These are phyloP conservation scores for Pyrrhosoma nymphula DNA, from an alignment of 2,888 invertebrate species.

Conservation along the genomic window DNA sequence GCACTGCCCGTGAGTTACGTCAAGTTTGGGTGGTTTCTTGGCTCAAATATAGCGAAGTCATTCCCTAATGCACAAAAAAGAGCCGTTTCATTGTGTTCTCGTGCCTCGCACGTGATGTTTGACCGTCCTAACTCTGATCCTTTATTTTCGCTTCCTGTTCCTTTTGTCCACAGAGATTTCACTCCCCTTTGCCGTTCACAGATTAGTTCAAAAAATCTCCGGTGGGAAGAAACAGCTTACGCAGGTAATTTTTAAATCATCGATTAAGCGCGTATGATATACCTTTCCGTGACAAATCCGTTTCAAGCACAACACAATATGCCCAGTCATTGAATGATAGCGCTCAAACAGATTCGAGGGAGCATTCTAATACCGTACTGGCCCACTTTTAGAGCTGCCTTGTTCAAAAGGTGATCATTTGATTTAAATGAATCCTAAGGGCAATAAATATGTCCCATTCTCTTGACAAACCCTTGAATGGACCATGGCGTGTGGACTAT, in stretches of 20 bases:
- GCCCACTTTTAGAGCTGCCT: background rate
- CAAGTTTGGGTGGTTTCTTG: background rate
- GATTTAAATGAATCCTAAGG: background rate
- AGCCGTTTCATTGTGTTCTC: background rate
- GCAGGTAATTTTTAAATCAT: background rate
- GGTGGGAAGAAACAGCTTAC: background rate
- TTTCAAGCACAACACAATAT: background rate
- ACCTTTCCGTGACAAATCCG: background rate
- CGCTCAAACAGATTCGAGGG: background rate
- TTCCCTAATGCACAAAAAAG: slow-evolving; percentile 1
- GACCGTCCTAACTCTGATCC: background rate
- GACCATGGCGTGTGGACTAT: background rate
- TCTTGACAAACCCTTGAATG: background rate
- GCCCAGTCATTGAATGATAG: background rate
- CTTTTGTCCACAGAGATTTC: background rate
- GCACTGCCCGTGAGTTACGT: background rate
- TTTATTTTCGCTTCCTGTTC: background rate
- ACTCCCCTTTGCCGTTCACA: background rate
- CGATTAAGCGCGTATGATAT: background rate
- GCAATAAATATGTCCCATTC: background rate
- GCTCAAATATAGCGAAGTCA: background rate
- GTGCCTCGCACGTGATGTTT: background rate
- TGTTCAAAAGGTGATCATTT: background rate
- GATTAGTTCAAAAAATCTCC: background rate
- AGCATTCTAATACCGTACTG: background rate